Conservation (phyloP, 2,888 invertebrate genomes). For the Xanthorhoe spadicearia region DNA sequence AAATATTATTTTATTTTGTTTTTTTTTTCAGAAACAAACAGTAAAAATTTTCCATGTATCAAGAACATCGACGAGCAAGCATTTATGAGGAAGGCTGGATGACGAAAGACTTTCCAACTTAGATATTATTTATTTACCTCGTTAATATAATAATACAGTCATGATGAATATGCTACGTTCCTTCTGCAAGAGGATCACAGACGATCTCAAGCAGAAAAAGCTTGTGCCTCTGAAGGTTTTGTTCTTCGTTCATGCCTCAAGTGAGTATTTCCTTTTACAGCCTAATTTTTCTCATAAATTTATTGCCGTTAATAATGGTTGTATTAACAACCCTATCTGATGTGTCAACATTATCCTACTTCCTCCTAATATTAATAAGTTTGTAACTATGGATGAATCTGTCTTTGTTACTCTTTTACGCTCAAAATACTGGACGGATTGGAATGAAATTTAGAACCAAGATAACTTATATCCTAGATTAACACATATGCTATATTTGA, state of each 20-base stretch:
- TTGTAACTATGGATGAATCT: too few species aligned
- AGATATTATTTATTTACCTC: constrained; percentile 36
- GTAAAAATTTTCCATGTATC: constrained; percentile 71
- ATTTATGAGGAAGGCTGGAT: constrained; percentile 65
- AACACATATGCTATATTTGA: too few species aligned
- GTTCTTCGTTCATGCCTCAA: constrained; percentile 91
- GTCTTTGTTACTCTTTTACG: too few species aligned
- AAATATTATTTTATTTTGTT: too few species aligned
- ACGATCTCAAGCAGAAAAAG: constrained; percentile 89
- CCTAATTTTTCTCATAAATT: background rate
- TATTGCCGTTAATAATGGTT: background rate
- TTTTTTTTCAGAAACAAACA: constrained; percentile 60
- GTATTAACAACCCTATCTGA: too few species aligned
- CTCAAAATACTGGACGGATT: too few species aligned
- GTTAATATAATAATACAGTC: constrained; percentile 35
- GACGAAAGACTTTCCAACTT: constrained; percentile 68
- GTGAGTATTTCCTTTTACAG: constrained; percentile 80
- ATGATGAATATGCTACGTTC: constrained; percentile 86
- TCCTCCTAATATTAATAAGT: too few species aligned
- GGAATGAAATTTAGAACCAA: too few species aligned
- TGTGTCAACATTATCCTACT: too few species aligned
- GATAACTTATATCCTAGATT: too few species aligned
- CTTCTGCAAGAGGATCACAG: constrained; percentile 87
- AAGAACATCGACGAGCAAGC: constrained; percentile 55
- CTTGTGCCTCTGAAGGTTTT: constrained; percentile 89